Conservation (phyloP, 2,888 invertebrate genomes). For the Augiades crinisus region DNA sequence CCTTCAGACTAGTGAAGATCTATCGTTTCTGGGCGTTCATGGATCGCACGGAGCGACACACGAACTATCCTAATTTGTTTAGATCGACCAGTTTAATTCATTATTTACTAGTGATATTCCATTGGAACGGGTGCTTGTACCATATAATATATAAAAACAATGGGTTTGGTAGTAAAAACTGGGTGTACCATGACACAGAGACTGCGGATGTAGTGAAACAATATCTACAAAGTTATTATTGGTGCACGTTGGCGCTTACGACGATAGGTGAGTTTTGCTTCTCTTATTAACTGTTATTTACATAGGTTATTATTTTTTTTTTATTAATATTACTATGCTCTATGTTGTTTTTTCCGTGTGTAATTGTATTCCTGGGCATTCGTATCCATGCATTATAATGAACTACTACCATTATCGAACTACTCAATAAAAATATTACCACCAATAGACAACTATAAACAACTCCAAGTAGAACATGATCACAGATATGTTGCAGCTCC, state of each 20-base stretch:
- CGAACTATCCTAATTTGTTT: slow-evolving; percentile 99
- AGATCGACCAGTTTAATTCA: slow-evolving; percentile 95
- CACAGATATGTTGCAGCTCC: too few species aligned
- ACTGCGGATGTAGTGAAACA: slow-evolving; percentile 95
- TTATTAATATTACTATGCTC: neutral
- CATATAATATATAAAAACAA: slow-evolving; percentile 98
- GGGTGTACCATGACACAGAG: slow-evolving; percentile 94
- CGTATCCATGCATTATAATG: too few species aligned
- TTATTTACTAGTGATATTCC: slow-evolving; percentile 98
- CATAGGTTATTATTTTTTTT: too few species aligned
- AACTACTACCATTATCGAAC: too few species aligned
- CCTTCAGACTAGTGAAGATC: slow-evolving; percentile 97
- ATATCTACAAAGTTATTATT: slow-evolving; percentile 98
- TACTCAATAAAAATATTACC: too few species aligned
- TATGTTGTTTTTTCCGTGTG: too few species aligned
- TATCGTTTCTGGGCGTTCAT: slow-evolving; percentile 99
- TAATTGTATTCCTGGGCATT: too few species aligned
- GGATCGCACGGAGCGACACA: slow-evolving; percentile 98
- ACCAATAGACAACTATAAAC: too few species aligned
- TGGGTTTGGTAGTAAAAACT: slow-evolving; percentile 95
- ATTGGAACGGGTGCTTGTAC: slow-evolving; percentile 99
- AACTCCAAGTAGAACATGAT: too few species aligned
- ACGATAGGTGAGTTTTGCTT: slow-evolving; percentile 88
- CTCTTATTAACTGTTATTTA: neutral
- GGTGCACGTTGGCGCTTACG: slow-evolving; percentile 97